Evolutionary conservation across 2,888 invertebrate genomes (phyloP).

Genomic region (Tinea pellionella): DNA sequence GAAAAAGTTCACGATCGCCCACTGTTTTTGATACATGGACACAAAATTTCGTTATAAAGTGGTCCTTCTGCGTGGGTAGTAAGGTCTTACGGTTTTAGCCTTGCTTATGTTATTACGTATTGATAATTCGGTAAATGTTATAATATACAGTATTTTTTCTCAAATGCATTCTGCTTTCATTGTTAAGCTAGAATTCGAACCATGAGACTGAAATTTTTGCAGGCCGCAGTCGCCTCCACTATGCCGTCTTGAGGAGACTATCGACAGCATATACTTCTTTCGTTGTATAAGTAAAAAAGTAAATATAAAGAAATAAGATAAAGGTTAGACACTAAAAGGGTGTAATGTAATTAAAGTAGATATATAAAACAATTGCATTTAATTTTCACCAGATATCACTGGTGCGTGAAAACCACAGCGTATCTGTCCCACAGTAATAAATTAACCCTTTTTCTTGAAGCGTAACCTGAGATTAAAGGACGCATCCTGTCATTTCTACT

Average conservation of each 20-base stretch:
- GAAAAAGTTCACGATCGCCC: neutral
- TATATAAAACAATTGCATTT: neutral
- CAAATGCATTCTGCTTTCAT: too few relatives aligned
- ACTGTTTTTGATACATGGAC: neutral
- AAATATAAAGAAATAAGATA: too few relatives aligned
- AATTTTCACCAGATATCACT: neutral
- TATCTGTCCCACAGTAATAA: neutral
- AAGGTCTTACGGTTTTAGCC: neutral
- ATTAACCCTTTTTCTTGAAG: neutral
- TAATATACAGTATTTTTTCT: too few relatives aligned
- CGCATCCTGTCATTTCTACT: neutral
- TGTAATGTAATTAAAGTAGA: neutral
- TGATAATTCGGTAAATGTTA: too few relatives aligned
- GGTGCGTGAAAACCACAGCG: neutral
- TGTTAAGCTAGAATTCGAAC: too few relatives aligned
- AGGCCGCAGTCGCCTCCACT: too few relatives aligned
- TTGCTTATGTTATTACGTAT: too few relatives aligned
- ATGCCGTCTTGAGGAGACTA: too few relatives aligned
- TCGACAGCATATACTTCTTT: too few relatives aligned
- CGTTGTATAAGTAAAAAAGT: too few relatives aligned
- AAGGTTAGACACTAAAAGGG: too few relatives aligned
- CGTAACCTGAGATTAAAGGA: constrained; percentile 6
- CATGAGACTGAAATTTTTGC: too few relatives aligned
- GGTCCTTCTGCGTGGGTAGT: neutral
- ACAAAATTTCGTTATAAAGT: neutral